Base-by-base conservation (phyloP, 2,113 vertebrate genomes). In the Callipepla californica region DNA sequence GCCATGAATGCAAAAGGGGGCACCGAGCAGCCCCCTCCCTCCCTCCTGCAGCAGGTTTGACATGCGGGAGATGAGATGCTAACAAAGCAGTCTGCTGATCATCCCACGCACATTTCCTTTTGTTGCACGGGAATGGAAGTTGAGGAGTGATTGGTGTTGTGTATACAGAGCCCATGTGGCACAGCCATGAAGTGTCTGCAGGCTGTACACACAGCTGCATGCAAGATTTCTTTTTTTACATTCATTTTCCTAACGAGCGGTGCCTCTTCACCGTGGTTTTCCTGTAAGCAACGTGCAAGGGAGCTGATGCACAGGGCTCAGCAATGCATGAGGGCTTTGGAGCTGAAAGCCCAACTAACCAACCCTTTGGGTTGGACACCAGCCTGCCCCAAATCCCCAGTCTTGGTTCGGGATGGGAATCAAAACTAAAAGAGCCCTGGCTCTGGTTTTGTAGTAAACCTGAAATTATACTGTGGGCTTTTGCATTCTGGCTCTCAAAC, bases 101-200 rank as follows among this genome's bases (percentile, higher is more conserved):
- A 5, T 30, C 75, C 28, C 36, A 42, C 2, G 1, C 26, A 22
- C 11, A 0, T 58, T 17, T 8, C 22, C 20, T 61, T 25, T 38
- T 13, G 0, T 19, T 21, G 74, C 61, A 4, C 7, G 0, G 11
- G 21, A 25, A 3, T 1, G 83, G 62, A 28, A 2, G 3, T 26
- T 40, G 32, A 38, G 66, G 65, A 57, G 50, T 3, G 44, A 2
- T 36, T 25, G 65, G n/a, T 38, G 21, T n/a, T 62, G 1, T 23
- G 70, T 19, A 38, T 12, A 38, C 28, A 22, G 65, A 40, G 55
- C 30, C 73, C 15, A 11, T 16, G 1, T 26, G 36, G 21, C 53
- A 28, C 12, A 9, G 14, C 32, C 2, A 8, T 1, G 11, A 34
- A 36, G 42, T 89, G 67, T 66, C 22, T 16, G 9, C 0, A 1